Percentiles rank a stretch among this genome's conserved stretches.
These are phyloP conservation scores for Lanius collurio DNA, from an alignment of 2,113 vertebrate genomes.

Conservation along the genomic window DNA sequence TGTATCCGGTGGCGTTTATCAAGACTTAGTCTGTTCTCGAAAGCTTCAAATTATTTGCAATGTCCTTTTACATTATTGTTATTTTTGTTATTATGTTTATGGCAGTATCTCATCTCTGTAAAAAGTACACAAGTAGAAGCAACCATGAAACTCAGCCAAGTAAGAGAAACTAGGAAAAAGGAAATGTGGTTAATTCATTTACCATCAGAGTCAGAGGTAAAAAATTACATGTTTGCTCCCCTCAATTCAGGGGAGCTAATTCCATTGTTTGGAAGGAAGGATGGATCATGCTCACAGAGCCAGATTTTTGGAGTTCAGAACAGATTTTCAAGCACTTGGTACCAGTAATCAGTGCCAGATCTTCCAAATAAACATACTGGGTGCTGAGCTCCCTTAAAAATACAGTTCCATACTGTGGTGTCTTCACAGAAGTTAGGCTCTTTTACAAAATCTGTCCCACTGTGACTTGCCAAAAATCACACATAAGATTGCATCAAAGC, in stretches of 20 bases:
- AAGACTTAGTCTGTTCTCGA: neutral
- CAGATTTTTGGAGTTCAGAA: neutral
- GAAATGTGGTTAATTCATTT: neutral
- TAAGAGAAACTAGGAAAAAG: neutral
- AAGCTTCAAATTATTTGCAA: neutral
- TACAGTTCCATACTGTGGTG: neutral
- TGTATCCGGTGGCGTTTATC: neutral
- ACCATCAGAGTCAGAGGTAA: neutral
- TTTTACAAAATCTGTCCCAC: neutral
- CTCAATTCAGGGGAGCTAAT: neutral
- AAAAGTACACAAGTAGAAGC: neutral
- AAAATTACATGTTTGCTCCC: neutral
- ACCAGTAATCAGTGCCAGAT: neutral
- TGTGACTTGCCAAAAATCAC: neutral
- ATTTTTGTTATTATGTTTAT: neutral
- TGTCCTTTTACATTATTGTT: neutral
- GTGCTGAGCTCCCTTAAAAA: conserved; percentile 3
- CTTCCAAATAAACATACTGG: neutral
- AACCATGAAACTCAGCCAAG: neutral
- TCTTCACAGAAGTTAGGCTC: neutral
- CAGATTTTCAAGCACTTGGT: conserved; percentile 27
- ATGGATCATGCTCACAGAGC: neutral
- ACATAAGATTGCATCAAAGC: neutral
- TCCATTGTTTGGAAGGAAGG: neutral
- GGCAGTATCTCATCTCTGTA: neutral